Conservation (phyloP, 2,113 vertebrate genomes). For the Chiloscyllium plagiosum region DNA sequence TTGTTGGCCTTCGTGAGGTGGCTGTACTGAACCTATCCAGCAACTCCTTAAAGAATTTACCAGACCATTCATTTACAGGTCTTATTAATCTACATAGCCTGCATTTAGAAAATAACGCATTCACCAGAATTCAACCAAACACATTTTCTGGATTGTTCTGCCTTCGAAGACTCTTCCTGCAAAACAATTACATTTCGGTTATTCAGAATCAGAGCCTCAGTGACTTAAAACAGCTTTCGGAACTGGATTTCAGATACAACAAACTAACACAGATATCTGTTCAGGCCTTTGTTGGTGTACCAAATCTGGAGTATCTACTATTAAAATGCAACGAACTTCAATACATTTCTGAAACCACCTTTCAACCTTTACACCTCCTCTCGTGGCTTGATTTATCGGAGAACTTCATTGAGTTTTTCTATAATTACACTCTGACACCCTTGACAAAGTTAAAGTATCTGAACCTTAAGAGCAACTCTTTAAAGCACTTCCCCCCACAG, state of each 20-base stretch:
- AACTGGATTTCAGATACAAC: constrained; percentile 82
- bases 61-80: constrained; percentile 73
- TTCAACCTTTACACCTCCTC: constrained; percentile 56
- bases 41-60: constrained; percentile 74
- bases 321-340: constrained; percentile 73
- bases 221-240: constrained; percentile 68
- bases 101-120: constrained; percentile 80
- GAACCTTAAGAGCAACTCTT: constrained; percentile 69
- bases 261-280: constrained; percentile 61
- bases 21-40: constrained; percentile 85
- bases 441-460: constrained; percentile 72
- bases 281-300: constrained; percentile 67
- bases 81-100: constrained; percentile 82
- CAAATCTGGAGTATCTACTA: constrained; percentile 80
- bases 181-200: constrained; percentile 63
- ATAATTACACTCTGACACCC: constrained; percentile 54
- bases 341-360: constrained; percentile 54
- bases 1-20: constrained; percentile 70
- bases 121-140: constrained; percentile 61
- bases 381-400: constrained; percentile 75
- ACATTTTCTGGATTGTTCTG: constrained; percentile 72
- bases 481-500: constrained; percentile 54
- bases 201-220: constrained; percentile 75
- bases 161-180: constrained; percentile 81
- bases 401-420: constrained; percentile 61